Base-by-base conservation (phyloP, 2,797 vertebrate species). In the Harpagifer antarcticus region DNA sequence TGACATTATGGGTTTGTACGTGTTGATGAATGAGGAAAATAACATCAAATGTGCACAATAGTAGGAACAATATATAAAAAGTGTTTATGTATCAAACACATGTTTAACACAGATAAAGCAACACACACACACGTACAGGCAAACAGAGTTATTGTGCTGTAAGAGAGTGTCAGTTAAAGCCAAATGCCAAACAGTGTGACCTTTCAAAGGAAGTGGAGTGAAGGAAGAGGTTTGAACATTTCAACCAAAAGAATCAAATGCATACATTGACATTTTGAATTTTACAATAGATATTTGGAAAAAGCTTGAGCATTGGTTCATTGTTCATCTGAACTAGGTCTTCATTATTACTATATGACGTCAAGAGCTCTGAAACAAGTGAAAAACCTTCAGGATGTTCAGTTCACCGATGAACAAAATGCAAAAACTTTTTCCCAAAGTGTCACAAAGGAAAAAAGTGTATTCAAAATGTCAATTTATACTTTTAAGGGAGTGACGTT, bases 221-320 rank as follows among this genome's bases (percentile, higher is more conserved):
- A 88, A 86, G 60, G 60, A 75, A 85, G 56, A 59, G 31, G 57
- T 45, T 76, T 70, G 52, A 59, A 74, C 55, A 82, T 47, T 71
- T 44, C 77, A 73, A 74, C 42, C 43, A 65, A 83, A 83, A 55
- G 40, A 70, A 62, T 71, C 54, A 77, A 84, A 85, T 43, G 78
- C 77, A 86, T 81, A 87, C 72, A n/a, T 61, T 87, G 86, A 90
- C 92, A 91, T 92, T 93, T 90, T 89, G 87, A 90, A 80, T 86
- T 65, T 60, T 20, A 79, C 10, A 60, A n/a, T 60, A 33, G 44
- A 23, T 61, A 1, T 74, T 64, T 66, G 69, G 63, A 77, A 84
- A 85, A 83, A 67, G 57, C 55, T 78, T 59, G 0, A 68, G 62
- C 60, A 72, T 58, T 54, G 43, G 45, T 81, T 52, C 68, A 74